phyloP scores from a whole-genome alignment of 2,797 vertebrate genomes.

The Sebastes vulpes region DNA sequence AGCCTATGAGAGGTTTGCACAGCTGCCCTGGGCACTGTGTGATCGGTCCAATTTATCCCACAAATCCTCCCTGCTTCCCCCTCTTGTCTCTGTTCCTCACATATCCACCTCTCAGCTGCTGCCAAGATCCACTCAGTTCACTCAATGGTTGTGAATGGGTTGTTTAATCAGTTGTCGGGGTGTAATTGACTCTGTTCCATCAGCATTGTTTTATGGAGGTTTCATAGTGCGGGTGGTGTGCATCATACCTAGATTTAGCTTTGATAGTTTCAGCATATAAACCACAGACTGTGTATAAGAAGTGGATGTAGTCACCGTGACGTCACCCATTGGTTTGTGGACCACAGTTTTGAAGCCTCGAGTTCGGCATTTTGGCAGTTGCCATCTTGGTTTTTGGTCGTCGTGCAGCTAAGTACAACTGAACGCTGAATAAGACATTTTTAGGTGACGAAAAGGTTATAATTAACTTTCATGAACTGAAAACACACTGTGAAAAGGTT shows the following conservation, averaged over 20 bases:
- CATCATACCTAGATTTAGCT: not conserved
- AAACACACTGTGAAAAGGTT: no score
- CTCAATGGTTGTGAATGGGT: constrained; percentile 18
- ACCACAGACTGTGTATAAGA: not conserved
- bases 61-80: constrained; percentile 40
- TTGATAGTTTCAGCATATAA: not conserved
- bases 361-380: no score
- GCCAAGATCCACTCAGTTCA: constrained; percentile 45
- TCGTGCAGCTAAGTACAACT: no score
- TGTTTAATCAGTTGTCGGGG: constrained; percentile 28
- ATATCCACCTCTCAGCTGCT: constrained; percentile 35
- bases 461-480: no score
- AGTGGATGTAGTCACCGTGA: no score
- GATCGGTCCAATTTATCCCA: constrained; percentile 56
- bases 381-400: no score
- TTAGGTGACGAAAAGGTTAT: no score
- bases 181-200: constrained; percentile 17
- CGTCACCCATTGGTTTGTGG: no score
- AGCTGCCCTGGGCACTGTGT: constrained; percentile 54
- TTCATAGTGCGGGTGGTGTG: not conserved
- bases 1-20: constrained; percentile 62
- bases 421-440: no score
- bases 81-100: constrained; percentile 39
- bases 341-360: no score
- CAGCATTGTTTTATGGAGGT: not conserved